phyloP scores from a whole-genome alignment of 2,888 invertebrate genomes.

The Pyrocoelia pectoralis region DNA sequence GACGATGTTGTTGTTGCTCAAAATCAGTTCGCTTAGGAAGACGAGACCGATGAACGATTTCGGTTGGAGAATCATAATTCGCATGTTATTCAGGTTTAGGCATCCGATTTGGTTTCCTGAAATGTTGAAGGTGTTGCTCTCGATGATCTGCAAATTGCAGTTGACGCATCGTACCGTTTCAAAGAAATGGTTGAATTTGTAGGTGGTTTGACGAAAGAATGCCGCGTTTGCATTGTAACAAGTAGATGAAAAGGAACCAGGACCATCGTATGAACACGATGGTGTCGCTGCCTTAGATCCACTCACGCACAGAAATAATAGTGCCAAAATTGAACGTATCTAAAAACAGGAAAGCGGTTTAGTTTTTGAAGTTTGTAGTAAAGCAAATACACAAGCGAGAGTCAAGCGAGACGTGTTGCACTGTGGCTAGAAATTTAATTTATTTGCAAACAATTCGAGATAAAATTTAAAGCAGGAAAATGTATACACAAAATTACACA shows the following conservation, averaged over 20 bases:
- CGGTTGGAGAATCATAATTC: constrained; percentile 47
- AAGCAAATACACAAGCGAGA: no score
- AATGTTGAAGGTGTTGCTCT: constrained; percentile 53
- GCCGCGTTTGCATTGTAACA: constrained; percentile 53
- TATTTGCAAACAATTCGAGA: no score
- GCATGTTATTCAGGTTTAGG: constrained; percentile 48
- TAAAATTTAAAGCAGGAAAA: no score
- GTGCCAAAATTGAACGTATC: background rate
- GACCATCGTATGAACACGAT: constrained; percentile 56
- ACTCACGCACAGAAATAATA: background rate
- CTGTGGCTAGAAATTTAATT: no score
- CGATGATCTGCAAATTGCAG: constrained; percentile 50
- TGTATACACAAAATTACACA: no score
- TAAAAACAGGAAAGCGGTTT: background rate
- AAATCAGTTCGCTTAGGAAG: constrained; percentile 49
- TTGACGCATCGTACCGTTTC: constrained; percentile 53
- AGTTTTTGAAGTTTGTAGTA: background rate
- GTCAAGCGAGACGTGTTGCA: no score
- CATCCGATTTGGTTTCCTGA: constrained; percentile 54
- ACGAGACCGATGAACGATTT: constrained; percentile 55
- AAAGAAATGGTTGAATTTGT: constrained; percentile 56
- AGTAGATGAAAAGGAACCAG: constrained; percentile 56
- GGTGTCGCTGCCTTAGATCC: background rate
- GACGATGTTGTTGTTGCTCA: constrained; percentile 51
- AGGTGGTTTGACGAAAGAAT: constrained; percentile 53